Evolutionary conservation across 2,797 vertebrate genomes (phyloP).

Genomic region (Chelmon rostratus): DNA sequence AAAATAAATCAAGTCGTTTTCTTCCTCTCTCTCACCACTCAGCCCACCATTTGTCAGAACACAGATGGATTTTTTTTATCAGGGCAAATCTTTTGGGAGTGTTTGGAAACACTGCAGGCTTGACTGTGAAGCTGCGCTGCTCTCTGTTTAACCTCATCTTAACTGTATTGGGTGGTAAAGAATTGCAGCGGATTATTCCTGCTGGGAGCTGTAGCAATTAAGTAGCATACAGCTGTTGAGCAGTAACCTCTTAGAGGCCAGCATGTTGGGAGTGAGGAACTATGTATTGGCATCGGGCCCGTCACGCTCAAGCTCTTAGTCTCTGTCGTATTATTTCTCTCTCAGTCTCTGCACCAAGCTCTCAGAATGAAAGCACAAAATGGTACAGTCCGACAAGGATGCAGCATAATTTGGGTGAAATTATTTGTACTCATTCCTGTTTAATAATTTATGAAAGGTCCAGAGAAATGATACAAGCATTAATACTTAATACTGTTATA

Average conservation of each 20-base stretch:
- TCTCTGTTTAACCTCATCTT: constrained; percentile 72
- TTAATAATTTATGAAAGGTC: neutral
- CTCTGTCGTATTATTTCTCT: constrained; percentile 10
- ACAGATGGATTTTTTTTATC: constrained; percentile 54
- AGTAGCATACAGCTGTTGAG: constrained; percentile 42
- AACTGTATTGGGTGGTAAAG: constrained; percentile 56
- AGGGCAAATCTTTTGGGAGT: constrained; percentile 64
- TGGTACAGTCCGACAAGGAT: constrained; percentile 1
- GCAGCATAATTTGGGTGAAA: neutral
- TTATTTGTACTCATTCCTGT: neutral
- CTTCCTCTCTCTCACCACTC: constrained; percentile 41
- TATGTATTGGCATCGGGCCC: neutral
- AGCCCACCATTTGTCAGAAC: constrained; percentile 59
- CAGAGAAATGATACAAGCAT: neutral
- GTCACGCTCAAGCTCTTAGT: neutral
- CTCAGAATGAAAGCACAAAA: neutral
- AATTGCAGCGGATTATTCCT: constrained; percentile 67
- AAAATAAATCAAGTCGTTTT: constrained; percentile 69
- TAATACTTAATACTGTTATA: neutral
- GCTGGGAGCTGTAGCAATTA: constrained; percentile 53
- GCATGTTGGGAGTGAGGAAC: constrained; percentile 15
- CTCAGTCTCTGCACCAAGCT: constrained; percentile 11
- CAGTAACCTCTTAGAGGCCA: constrained; percentile 24
- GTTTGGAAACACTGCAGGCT: constrained; percentile 67
- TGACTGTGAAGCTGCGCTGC: constrained; percentile 44